phyloP scores from a whole-genome alignment of 2,113 vertebrate genomes.

The Piprites chloris region DNA sequence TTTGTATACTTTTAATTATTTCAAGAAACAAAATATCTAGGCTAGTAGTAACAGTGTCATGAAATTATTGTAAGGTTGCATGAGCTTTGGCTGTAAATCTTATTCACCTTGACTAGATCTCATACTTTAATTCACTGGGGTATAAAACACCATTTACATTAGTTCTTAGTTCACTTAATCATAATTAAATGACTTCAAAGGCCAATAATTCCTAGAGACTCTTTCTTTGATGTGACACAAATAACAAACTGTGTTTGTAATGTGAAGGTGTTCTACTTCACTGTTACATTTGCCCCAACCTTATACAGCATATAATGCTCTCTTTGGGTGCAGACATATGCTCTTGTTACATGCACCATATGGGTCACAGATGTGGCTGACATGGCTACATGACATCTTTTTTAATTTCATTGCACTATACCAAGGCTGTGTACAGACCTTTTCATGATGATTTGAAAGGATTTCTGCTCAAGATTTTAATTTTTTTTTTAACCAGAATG shows the following conservation, averaged over 20 bases:
- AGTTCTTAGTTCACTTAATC: constrained; percentile 77
- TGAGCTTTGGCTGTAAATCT: constrained; percentile 76
- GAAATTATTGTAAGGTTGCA: constrained; percentile 75
- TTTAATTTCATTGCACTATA: constrained; percentile 59
- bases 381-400: constrained; percentile 65
- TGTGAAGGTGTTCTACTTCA: constrained; percentile 59
- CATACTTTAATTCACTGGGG: constrained; percentile 76
- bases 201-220: constrained; percentile 69
- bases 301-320: constrained; percentile 60
- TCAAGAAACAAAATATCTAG: constrained; percentile 64
- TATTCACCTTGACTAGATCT: constrained; percentile 72
- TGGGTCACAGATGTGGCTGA: constrained; percentile 77
- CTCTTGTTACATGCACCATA: constrained; percentile 74
- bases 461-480: constrained; percentile 5
- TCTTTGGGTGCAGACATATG: constrained; percentile 66
- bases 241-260: constrained; percentile 74
- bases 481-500: neutral
- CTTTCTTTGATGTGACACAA: constrained; percentile 78
- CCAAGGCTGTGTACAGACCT: constrained; percentile 9
- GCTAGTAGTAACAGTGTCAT: constrained; percentile 69
- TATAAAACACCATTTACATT: constrained; percentile 77
- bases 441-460: constrained; percentile 16
- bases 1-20: constrained; percentile 70
- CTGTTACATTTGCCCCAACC: constrained; percentile 63
- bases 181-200: constrained; percentile 79